Percentiles rank a stretch among this genome's conserved stretches.
phyloP scores from a whole-genome alignment of 2,888 invertebrate species.

The Eretmocerus hayati region DNA sequence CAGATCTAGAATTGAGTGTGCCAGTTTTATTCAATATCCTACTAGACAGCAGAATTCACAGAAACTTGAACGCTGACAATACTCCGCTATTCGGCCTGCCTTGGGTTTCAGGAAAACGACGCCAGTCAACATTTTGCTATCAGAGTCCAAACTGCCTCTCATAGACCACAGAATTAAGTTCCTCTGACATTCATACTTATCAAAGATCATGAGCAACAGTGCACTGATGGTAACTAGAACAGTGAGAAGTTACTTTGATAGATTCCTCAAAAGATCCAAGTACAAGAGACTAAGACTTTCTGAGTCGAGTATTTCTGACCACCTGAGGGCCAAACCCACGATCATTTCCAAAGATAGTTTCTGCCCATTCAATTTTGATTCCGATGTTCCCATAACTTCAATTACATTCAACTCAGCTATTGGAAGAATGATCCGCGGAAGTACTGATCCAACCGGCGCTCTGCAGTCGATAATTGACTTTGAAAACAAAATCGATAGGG shows the following conservation, averaged over 20 bases:
- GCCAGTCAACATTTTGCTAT: constrained; percentile 14
- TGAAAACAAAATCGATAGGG: too few relatives aligned
- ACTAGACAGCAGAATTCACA: not conserved
- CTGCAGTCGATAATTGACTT: too few relatives aligned
- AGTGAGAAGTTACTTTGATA: not conserved
- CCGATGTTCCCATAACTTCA: too few relatives aligned
- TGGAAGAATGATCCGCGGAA: too few relatives aligned
- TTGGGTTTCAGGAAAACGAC: constrained; percentile 15
- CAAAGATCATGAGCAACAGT: not conserved
- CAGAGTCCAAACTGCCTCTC: constrained; percentile 9
- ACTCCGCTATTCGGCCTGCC: constrained; percentile 8
- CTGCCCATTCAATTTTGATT: too few relatives aligned
- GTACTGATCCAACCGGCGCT: too few relatives aligned
- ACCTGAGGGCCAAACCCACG: too few relatives aligned
- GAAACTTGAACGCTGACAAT: not conserved
- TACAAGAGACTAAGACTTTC: too few relatives aligned
- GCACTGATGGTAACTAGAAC: not conserved
- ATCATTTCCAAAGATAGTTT: too few relatives aligned
- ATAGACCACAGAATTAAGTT: constrained; percentile 4
- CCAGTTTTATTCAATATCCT: constrained; percentile 11
- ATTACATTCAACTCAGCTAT: too few relatives aligned
- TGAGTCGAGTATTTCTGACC: too few relatives aligned
- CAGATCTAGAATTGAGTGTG: constrained; percentile 16
- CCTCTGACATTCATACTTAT: not conserved
- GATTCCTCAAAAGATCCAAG: too few relatives aligned